Evolutionary conservation across 2,797 vertebrate species (phyloP), one percentile per base, ranked within the genome.

Genomic region (Lepus oiostolus): DNA sequence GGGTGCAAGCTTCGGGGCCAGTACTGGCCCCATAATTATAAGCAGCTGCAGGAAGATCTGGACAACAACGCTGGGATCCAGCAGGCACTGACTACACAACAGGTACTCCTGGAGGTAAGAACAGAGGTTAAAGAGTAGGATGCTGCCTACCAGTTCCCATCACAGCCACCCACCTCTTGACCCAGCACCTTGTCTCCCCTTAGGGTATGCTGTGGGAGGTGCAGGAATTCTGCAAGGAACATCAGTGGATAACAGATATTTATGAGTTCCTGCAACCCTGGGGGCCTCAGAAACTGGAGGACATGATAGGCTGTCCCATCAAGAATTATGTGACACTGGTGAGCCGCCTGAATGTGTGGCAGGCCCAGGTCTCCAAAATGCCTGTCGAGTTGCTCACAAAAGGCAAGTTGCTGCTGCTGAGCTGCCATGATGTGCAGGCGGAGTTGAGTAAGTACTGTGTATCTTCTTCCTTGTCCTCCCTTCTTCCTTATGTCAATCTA

Each of bases 131-230:
- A 83, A 42, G 80, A 35, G 17, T 22, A 32, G 47, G 22, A 17
- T 24, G 9, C 50, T 42, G 70, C 38, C 68, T 70, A 30, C 28
- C 19, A 9, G 11, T 30, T 89, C 22, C 76, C 19, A 1, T 50
- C 24, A 12, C 0, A 63, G 91, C 52, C 12, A 16, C 28, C 85
- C 4, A 13, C 72, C 16, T 95, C 82, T 42, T 28, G n/a, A 54
- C 77, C 85, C 65, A 68, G 21, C 35, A 42, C 38, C 17, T 19
- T 63, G 35, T 95, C 83, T 93, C 17, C 52, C 28, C 22, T 68
- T 97, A 99, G 99, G 98, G 96, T 26, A 97, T 98, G 4, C 94
- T 98, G 35, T 7, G 22, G 12, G 99, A 99, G 86, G 97, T 98
- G 1, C 97, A 98, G 47, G 97, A 97, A 90, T 96, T 99, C 94